These are phyloP conservation scores for Smithornis capensis DNA, from an alignment of 2,113 vertebrate genomes.

Conservation along the genomic window DNA sequence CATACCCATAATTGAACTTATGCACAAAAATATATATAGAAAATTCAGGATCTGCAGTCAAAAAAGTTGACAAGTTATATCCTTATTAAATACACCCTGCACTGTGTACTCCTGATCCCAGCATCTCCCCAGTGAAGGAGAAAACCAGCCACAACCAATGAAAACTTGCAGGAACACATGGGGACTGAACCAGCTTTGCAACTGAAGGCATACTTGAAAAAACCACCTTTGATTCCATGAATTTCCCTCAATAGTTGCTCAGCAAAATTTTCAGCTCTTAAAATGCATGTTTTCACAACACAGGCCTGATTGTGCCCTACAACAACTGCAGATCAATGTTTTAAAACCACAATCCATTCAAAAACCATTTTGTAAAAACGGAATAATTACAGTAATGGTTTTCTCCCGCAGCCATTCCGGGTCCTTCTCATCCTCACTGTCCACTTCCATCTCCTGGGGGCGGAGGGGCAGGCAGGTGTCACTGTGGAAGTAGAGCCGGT, in stretches of 20 bases:
- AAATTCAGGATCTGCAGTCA: not conserved
- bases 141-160: not conserved
- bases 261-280: not conserved
- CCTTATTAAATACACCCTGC: not conserved
- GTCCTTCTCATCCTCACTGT: conserved; percentile 96
- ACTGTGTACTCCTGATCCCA: not conserved
- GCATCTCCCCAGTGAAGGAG: not conserved
- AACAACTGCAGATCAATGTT: not conserved
- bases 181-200: not conserved
- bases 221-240: not conserved
- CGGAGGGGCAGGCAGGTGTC: conserved; percentile 96
- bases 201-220: not conserved
- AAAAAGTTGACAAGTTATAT: not conserved
- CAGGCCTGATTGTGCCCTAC: not conserved
- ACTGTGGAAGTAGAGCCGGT: conserved; percentile 97
- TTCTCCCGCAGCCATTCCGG: conserved; percentile 97
- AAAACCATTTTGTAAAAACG: not conserved
- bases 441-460: conserved; percentile 97
- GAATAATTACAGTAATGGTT: conserved; percentile 88
- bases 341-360: not conserved
- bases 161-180: not conserved
- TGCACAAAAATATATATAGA: not conserved
- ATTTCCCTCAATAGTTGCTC: not conserved
- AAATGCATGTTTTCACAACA: not conserved
- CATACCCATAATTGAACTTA: not conserved